Percentiles rank a stretch among this genome's conserved stretches.
These are phyloP conservation scores for Trichonephila inaurata DNA, from an alignment of 1,140 invertebrate genomes.

Conservation along the genomic window DNA sequence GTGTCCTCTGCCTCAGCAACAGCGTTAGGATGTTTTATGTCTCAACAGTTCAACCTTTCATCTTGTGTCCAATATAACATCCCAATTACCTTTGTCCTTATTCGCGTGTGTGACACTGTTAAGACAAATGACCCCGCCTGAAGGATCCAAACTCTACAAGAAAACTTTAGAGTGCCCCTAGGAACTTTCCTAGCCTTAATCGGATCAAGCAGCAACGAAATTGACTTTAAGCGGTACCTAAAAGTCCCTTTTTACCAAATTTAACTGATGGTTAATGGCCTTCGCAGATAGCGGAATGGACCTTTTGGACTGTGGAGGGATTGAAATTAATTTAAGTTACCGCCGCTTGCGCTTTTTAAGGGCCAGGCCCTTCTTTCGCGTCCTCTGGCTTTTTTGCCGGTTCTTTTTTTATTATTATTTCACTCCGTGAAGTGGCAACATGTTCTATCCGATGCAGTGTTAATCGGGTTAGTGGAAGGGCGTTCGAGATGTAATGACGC, in stretches of 20 bases:
- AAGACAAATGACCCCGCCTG: conserved; percentile 42
- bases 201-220: conserved; percentile 53
- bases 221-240: conserved; percentile 73
- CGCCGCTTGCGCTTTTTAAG: conserved; percentile 64
- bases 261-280: conserved; percentile 74
- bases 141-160: conserved; percentile 1
- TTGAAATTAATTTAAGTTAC: conserved; percentile 74
- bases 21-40: conserved; percentile 6
- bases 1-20: background rate
- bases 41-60: background rate
- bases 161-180: conserved; percentile 62
- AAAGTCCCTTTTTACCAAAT: conserved; percentile 73
- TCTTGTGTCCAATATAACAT: conserved; percentile 46
- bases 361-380: background rate
- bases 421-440: conserved; percentile 59
- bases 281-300: conserved; percentile 25
- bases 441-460: conserved; percentile 29
- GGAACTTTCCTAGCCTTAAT: conserved; percentile 64
- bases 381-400: background rate
- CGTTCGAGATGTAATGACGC: conserved; percentile 39
- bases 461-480: conserved; percentile 68
- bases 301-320: conserved; percentile 46
- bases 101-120: background rate
- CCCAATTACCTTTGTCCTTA: conserved; percentile 14
- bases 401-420: conserved; percentile 23